These are phyloP conservation scores for Druon quercuslanigerum DNA, from an alignment of 1,140 invertebrate genomes.

Conservation along the genomic window DNA sequence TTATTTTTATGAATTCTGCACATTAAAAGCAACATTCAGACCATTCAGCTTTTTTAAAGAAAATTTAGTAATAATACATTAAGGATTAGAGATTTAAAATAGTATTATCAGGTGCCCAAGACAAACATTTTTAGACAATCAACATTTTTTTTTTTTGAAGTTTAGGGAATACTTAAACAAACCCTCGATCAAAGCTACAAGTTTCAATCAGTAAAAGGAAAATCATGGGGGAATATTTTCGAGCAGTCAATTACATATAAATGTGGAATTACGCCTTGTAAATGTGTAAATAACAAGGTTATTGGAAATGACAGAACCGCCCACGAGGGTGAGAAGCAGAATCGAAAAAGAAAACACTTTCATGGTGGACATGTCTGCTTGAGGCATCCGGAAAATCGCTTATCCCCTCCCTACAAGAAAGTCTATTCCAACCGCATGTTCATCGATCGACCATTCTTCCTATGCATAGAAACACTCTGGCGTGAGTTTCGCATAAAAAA, in stretches of 20 bases:
- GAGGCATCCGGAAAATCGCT: slow-evolving; percentile 14
- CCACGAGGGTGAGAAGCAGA: background rate
- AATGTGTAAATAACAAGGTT: slow-evolving; percentile 12
- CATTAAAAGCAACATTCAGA: no score
- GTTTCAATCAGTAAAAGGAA: no score
- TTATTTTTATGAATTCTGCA: no score
- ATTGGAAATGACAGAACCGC: background rate
- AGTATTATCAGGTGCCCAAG: no score
- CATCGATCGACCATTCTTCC: slow-evolving; percentile 3
- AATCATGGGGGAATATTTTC: background rate
- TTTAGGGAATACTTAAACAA: no score
- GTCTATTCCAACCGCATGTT: slow-evolving; percentile 13
- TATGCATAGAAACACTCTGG: background rate
- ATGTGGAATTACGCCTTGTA: background rate
- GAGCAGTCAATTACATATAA: background rate
- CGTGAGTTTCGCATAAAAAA: slow-evolving; percentile 23
- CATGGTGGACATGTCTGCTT: background rate
- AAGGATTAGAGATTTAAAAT: no score
- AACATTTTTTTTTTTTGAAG: no score
- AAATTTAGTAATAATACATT: no score
- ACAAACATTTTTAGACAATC: no score
- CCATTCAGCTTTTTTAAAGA: no score
- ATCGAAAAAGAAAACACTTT: slow-evolving; percentile 18
- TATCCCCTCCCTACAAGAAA: background rate
- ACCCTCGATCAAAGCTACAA: no score